These are phyloP conservation scores for Sphecodes monilicornis DNA, from an alignment of 2,888 invertebrate species.

Conservation along the genomic window DNA sequence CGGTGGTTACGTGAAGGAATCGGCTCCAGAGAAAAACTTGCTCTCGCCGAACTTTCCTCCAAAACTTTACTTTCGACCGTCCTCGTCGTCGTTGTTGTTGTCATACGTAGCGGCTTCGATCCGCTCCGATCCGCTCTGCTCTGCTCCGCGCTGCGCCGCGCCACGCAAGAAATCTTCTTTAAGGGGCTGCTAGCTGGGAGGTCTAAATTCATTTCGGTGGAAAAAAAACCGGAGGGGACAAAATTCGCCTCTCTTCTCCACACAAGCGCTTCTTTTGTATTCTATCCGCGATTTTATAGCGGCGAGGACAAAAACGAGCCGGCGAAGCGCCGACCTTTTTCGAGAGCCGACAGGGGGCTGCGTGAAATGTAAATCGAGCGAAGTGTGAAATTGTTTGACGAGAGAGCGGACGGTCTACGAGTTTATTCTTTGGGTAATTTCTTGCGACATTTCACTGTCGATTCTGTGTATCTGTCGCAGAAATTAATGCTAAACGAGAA, in stretches of 20 bases:
- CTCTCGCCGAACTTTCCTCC: conserved; percentile 51
- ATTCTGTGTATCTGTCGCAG: too few relatives aligned
- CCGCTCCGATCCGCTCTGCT: neutral
- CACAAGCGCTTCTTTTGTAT: neutral
- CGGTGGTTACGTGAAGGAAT: conserved; percentile 55
- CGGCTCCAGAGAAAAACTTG: conserved; percentile 51
- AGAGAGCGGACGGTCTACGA: neutral
- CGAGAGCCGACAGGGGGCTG: neutral
- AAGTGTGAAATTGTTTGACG: neutral
- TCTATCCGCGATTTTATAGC: neutral
- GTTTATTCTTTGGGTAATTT: conserved; percentile 3
- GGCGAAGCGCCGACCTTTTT: neutral
- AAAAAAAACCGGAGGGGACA: neutral
- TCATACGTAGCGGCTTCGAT: neutral
- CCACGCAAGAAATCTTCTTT: conserved; percentile 28
- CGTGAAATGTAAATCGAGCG: neutral
- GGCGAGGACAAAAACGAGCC: neutral
- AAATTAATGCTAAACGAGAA: too few relatives aligned
- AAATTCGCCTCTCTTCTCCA: neutral
- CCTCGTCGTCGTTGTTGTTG: neutral
- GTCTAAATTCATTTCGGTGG: conserved; percentile 25
- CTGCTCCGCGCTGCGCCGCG: neutral
- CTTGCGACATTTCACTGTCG: too few relatives aligned
- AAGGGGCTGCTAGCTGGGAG: conserved; percentile 36
- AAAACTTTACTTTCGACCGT: conserved; percentile 51